These are phyloP conservation scores for Chloropsis cyanopogon DNA, from an alignment of 2,113 vertebrate species.

Conservation along the genomic window DNA sequence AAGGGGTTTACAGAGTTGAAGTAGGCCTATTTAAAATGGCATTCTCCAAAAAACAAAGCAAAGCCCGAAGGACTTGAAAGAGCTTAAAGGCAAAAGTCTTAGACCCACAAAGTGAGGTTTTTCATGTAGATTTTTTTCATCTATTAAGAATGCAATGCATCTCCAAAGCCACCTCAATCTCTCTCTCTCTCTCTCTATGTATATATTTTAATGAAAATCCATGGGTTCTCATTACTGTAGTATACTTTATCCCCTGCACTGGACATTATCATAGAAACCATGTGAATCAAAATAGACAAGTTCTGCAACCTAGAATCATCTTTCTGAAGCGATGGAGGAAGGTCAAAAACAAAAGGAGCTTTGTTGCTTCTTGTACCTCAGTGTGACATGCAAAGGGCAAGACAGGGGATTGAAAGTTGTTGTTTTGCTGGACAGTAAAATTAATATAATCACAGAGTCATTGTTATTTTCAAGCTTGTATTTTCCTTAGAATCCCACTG, in stretches of 20 bases:
- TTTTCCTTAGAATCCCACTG: neutral
- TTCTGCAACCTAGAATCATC: neutral
- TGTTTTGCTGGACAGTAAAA: neutral
- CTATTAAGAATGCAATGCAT: neutral
- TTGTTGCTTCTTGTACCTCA: neutral
- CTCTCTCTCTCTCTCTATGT: neutral
- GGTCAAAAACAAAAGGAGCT: neutral
- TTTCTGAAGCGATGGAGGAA: neutral
- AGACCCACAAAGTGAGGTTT: neutral
- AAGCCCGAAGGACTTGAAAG: neutral
- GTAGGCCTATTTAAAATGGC: neutral
- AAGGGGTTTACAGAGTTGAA: neutral
- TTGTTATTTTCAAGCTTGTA: neutral
- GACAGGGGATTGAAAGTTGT: neutral
- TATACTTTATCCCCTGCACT: neutral
- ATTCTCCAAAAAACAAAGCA: neutral
- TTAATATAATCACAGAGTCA: neutral
- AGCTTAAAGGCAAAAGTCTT: neutral
- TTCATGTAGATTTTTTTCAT: neutral
- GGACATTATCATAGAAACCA: rapidly evolving
- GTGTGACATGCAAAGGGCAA: neutral
- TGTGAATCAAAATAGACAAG: neutral
- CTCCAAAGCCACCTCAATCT: neutral
- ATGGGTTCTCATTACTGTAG: neutral
- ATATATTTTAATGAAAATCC: neutral